These are phyloP conservation scores for Rousettus leschenaultii DNA, from an alignment of 2,113 vertebrate genomes.

Conservation along the genomic window DNA sequence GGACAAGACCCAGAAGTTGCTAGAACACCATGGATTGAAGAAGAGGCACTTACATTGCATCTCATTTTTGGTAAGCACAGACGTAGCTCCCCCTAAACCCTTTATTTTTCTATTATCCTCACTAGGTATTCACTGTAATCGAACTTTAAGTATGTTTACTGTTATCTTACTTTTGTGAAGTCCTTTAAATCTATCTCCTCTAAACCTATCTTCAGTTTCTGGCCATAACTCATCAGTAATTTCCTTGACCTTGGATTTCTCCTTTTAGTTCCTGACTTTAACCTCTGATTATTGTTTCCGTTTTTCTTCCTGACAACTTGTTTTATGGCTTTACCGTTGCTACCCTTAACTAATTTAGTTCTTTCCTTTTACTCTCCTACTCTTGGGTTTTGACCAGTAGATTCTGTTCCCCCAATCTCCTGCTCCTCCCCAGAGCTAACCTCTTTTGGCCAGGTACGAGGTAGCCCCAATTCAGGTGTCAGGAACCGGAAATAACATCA, in stretches of 20 bases:
- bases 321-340: background rate
- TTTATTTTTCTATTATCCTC: background rate
- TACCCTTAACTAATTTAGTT: background rate
- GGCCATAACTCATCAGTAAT: background rate
- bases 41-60: background rate
- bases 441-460: slow-evolving; percentile 58
- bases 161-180: background rate
- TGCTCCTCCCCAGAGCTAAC: background rate
- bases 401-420: background rate
- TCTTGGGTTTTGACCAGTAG: background rate
- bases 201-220: background rate
- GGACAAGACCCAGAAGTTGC: slow-evolving; percentile 2
- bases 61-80: slow-evolving; percentile 42
- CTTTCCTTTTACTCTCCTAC: background rate
- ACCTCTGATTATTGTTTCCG: background rate
- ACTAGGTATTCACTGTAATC: background rate
- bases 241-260: background rate
- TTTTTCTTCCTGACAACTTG: background rate
- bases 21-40: slow-evolving; percentile 4
- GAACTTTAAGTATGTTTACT: background rate
- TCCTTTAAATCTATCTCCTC: background rate
- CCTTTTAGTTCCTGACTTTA: background rate
- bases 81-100: too few relatives aligned
- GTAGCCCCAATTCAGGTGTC: slow-evolving; percentile 31
- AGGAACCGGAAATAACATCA: slow-evolving; percentile 43